phyloP scores from a whole-genome alignment of 2,888 invertebrate genomes.

The Amphiduros pacificus region DNA sequence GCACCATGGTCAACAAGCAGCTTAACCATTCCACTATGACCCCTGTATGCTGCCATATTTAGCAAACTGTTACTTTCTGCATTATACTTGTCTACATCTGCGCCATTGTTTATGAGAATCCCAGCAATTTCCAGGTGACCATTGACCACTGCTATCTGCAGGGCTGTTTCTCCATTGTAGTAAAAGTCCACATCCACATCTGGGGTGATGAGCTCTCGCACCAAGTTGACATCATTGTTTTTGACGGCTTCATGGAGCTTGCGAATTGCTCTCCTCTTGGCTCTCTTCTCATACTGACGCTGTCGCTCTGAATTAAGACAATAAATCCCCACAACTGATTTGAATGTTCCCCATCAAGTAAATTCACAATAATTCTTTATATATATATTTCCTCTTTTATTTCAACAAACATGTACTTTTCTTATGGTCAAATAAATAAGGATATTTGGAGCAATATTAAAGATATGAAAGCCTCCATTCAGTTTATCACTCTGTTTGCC shows the following conservation, averaged over 20 bases:
- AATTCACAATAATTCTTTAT: too few species aligned
- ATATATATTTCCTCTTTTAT: too few species aligned
- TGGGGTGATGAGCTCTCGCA: constrained; percentile 38
- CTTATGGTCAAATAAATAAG: too few species aligned
- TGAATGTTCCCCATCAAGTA: too few species aligned
- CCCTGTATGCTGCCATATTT: constrained; percentile 45
- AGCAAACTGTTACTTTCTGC: constrained; percentile 34
- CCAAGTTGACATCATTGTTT: constrained; percentile 34
- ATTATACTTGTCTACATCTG: constrained; percentile 47
- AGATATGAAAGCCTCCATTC: too few species aligned
- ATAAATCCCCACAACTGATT: too few species aligned
- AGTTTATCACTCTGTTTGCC: too few species aligned
- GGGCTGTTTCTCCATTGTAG: constrained; percentile 48
- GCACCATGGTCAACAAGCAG: constrained; percentile 44
- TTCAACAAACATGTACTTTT: too few species aligned
- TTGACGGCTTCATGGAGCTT: constrained; percentile 46
- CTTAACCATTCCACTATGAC: constrained; percentile 36
- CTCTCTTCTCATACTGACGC: constrained; percentile 17
- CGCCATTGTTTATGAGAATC: constrained; percentile 44
- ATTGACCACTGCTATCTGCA: constrained; percentile 49
- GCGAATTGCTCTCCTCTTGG: constrained; percentile 9
- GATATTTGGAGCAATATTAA: too few species aligned
- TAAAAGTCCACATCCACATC: constrained; percentile 55
- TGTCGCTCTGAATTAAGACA: too few species aligned
- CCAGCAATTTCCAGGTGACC: constrained; percentile 44